Percentiles rank a stretch among this genome's conserved stretches.
Evolutionary conservation across 1,140 invertebrate genomes (phyloP).

Genomic region (Euborellia annulipes): DNA sequence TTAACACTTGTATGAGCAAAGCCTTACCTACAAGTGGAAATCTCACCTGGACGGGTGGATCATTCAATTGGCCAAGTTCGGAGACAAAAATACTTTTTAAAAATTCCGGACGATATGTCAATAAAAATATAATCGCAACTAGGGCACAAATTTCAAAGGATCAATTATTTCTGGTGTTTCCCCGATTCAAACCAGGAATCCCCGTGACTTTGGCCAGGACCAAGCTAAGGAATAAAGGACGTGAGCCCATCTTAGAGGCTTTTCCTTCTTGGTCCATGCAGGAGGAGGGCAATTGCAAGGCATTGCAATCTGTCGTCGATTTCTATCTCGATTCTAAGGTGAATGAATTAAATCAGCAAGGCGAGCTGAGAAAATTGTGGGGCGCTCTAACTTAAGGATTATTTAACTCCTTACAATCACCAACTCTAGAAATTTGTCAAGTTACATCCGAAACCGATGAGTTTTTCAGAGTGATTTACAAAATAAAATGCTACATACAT

Average conservation of each 20-base stretch:
- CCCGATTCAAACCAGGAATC: slow-evolving; percentile 38
- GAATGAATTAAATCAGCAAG: slow-evolving; percentile 17
- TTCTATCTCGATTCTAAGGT: slow-evolving; percentile 34
- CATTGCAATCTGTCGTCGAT: slow-evolving; percentile 42
- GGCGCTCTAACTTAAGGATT: slow-evolving; percentile 4
- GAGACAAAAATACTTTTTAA: slow-evolving; percentile 40
- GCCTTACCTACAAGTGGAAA: too few relatives aligned
- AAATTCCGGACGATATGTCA: slow-evolving; percentile 35
- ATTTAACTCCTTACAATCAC: slow-evolving; percentile 7
- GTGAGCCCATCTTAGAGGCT: slow-evolving; percentile 28
- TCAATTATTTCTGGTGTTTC: slow-evolving; percentile 36
- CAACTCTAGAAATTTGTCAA: too few relatives aligned
- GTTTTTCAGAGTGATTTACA: too few relatives aligned
- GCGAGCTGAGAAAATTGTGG: too few relatives aligned
- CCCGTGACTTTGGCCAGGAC: slow-evolving; percentile 42
- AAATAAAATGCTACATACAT: too few relatives aligned
- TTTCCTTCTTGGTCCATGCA: slow-evolving; percentile 45
- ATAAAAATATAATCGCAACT: slow-evolving; percentile 41
- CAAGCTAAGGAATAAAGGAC: slow-evolving; percentile 25
- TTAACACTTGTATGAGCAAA: too few relatives aligned
- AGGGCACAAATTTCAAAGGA: slow-evolving; percentile 40
- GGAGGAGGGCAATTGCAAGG: slow-evolving; percentile 42
- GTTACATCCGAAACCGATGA: too few relatives aligned
- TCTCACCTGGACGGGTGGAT: slow-evolving; percentile 27
- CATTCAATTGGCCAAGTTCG: slow-evolving; percentile 36